Base-by-base conservation (phyloP, 2,888 invertebrate genomes). In the Griposia aprilina region DNA sequence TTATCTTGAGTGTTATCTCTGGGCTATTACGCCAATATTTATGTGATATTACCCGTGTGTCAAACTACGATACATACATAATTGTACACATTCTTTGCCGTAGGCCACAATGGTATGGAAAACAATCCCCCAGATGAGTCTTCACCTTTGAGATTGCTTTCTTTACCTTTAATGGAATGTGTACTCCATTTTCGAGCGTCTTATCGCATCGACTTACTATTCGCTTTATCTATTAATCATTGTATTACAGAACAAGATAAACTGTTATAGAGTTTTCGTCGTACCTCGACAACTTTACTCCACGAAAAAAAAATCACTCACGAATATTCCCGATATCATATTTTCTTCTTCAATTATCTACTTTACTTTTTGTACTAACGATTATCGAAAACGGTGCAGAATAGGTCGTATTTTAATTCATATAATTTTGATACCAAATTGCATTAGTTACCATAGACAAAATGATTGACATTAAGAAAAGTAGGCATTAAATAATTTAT, bases 11-110 rank as follows among this genome's bases (percentile, higher is more conserved):
- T 67, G 23, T 81, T 82, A 52, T 82, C 76, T 62, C 15, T 60
- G 13, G 20, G 36, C 77, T 82, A 66, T 59, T 69, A 78, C 62
- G 17, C 45, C 45, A 81, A 67, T 81, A 75, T 81, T 74, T 85
- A 62, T 57, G 76, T 74, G 57, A 68, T 41, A 67, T 80, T 60
- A 57, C 2, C 13, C n/a, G 30, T 45, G 30, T 50, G 66, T 48
- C n/a, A 48, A 36, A 52, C 13, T 59, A 65, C 13, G 23, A 26
- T 50, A 50, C 20, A 62, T 50, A 65, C 26, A 45, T 45, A 45
- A 57, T 57, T 71, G 60, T 67, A 45, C 5, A 15, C 11, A 36
- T 50, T 50, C n/a, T 60, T 45, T 36, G 50, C 63, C 23, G 30
- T 26, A 48, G 48, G 36, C 23, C 26, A 36, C 30, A 50, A 30